Percentiles rank a stretch among this genome's conserved stretches.
phyloP scores from a whole-genome alignment of 2,797 vertebrate species.

The Phataginus tetradactyla region DNA sequence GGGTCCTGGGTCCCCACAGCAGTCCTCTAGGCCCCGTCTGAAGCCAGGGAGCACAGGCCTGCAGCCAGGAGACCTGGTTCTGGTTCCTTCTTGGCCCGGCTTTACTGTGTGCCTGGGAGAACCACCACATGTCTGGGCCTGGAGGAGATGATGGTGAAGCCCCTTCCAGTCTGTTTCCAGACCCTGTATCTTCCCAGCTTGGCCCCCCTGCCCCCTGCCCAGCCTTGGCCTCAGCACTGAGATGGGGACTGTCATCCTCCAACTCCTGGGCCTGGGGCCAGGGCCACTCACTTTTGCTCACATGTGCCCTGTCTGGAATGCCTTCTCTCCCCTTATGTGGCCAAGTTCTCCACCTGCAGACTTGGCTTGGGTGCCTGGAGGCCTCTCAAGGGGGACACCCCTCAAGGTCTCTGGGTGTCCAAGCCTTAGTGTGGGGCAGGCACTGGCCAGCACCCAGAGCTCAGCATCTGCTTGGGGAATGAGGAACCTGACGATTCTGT shows the following conservation, averaged over 20 bases:
- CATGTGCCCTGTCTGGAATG: rapidly evolving
- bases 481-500: neutral
- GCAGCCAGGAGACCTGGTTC: neutral
- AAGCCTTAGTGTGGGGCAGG: rapidly evolving
- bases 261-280: neutral
- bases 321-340: neutral
- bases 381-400: neutral
- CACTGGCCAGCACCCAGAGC: neutral
- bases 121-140: neutral
- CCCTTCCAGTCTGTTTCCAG: neutral
- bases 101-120: neutral
- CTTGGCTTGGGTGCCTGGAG: neutral
- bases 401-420: no score
- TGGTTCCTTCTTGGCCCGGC: neutral
- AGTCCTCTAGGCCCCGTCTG: neutral
- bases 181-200: neutral
- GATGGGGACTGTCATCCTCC: rapidly evolving
- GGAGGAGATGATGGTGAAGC: neutral
- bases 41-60: neutral
- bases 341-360: neutral
- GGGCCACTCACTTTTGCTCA: no score
- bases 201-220: no score
- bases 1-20: neutral
- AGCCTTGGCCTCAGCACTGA: neutral
- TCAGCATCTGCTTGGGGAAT: neutral